Evolutionary conservation across 2,888 invertebrate genomes (phyloP), one percentile per base, ranked within the genome.

Genomic region (Spilosoma lubricipeda): DNA sequence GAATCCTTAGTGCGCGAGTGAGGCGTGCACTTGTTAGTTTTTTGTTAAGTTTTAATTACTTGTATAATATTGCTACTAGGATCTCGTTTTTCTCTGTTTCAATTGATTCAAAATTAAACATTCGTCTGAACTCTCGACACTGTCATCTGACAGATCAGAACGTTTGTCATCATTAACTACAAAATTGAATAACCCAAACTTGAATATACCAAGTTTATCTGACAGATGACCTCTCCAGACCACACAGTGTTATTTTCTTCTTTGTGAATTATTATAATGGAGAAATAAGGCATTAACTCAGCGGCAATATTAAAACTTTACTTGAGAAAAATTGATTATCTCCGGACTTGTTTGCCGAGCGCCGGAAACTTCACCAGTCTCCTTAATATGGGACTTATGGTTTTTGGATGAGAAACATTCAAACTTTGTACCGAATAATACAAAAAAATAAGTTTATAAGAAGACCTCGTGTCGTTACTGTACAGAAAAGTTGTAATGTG

Each of bases 301-400:
- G 71, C 52, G 76, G 74, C 74, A 82, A 85, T 83, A 80, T 82
- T 83, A 83, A 82, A 83, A 83, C 83, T 82, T 82, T 79, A 63
- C 30, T 63, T 74, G 73, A 75, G 75, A 75, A 76, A 84, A 82
- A 80, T 82, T 82, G 78, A 84, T 84, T 85, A 77, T 80, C 77
- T 82, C 70, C 65, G 23, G 42, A 66, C 71, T 76, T 71, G n/a
- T 70, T 75, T 72, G 75, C 70, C 48, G 67, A 59, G 42, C 74
- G 71, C 7, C 52, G n/a, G 33, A 36, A 65, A 69, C 56, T 52
- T 70, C 27, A 63, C 65, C 39, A 56, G 65, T 56, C 65, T 73
- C 39, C 73, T 72, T 84, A 80, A 74, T 82, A 82, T 76, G 74
- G 73, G 75, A 80, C 85, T 82, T 84, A 82, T 77, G 83, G 77